phyloP scores from a whole-genome alignment of 2,888 invertebrate genomes.

The Chaitophorus viminalis region DNA sequence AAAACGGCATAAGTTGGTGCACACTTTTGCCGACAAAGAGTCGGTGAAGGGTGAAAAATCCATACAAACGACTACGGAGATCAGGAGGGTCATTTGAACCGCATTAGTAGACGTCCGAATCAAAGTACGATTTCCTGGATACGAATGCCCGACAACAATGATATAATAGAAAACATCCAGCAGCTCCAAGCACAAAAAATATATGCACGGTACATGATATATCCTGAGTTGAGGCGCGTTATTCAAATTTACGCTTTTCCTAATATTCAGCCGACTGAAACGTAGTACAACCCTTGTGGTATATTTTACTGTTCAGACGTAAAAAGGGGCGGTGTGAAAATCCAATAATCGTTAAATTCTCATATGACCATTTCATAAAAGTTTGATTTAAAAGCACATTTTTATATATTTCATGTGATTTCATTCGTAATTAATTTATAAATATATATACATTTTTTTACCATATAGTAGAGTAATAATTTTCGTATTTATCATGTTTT shows the following conservation, averaged over 20 bases:
- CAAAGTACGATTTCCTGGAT: conserved; percentile 57
- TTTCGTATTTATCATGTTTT: no score
- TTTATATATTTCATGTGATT: neutral
- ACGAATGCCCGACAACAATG: conserved; percentile 34
- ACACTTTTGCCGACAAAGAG: conserved; percentile 1
- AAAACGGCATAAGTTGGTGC: conserved; percentile 9
- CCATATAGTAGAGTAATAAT: no score
- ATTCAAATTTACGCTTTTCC: conserved; percentile 49
- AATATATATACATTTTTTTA: no score
- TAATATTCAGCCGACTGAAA: conserved; percentile 14
- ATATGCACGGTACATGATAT: conserved; percentile 14
- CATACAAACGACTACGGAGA: conserved; percentile 59
- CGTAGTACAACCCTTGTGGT: conserved; percentile 6
- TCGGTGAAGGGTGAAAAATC: conserved; percentile 41
- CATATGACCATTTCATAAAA: neutral
- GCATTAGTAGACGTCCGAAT: conserved; percentile 61
- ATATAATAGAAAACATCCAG: conserved; percentile 51
- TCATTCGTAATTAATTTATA: no score
- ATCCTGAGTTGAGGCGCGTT: conserved; percentile 3
- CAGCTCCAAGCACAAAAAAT: neutral
- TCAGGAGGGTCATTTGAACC: conserved; percentile 59
- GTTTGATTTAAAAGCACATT: neutral
- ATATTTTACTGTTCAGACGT: neutral
- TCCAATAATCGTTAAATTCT: neutral
- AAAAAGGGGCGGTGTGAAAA: conserved; percentile 1